A percentile compares a stretch with the other conserved stretches of the same genome.
Evolutionary conservation across 2,888 invertebrate species (phyloP).

Genomic region (Trissonchulus latispiculum): DNA sequence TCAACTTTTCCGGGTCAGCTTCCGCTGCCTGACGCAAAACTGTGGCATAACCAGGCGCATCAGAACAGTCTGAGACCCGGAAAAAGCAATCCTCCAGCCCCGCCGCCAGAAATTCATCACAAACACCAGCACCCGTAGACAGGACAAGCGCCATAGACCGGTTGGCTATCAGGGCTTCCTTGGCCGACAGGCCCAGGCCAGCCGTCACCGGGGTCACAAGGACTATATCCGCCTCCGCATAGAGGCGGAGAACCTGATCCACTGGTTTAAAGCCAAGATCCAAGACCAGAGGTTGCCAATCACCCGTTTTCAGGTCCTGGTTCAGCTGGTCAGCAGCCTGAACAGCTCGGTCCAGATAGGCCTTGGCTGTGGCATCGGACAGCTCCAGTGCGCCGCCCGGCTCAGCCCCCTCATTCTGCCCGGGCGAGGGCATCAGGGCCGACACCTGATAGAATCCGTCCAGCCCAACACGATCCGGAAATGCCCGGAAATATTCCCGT

Average conservation of each 20-base stretch:
- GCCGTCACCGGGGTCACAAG: slow-evolving; percentile 75
- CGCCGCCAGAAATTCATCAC: slow-evolving; percentile 13
- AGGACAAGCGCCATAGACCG: slow-evolving; percentile 74
- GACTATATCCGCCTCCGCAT: slow-evolving; percentile 66
- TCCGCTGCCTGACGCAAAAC: slow-evolving; percentile 73
- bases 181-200: slow-evolving; percentile 77
- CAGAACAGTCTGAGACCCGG: slow-evolving; percentile 67
- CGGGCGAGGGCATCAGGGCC: not conserved
- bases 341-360: not conserved
- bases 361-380: no score
- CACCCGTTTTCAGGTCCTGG: not conserved
- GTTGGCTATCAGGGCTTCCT: slow-evolving; percentile 74
- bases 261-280: slow-evolving; percentile 30
- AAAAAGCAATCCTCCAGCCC: not conserved
- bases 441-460: slow-evolving; percentile 18
- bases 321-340: not conserved
- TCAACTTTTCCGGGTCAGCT: slow-evolving; percentile 71
- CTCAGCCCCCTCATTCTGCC: not conserved
- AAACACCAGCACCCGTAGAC: slow-evolving; percentile 77
- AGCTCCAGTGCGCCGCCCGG: no score
- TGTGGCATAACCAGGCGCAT: slow-evolving; percentile 73
- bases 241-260: slow-evolving; percentile 46
- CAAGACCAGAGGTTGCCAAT: not conserved
- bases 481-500: slow-evolving; percentile 35
- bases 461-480: slow-evolving; percentile 26